Base-by-base conservation (phyloP, 2,888 invertebrate species). In the Platycheirus albimanus region DNA sequence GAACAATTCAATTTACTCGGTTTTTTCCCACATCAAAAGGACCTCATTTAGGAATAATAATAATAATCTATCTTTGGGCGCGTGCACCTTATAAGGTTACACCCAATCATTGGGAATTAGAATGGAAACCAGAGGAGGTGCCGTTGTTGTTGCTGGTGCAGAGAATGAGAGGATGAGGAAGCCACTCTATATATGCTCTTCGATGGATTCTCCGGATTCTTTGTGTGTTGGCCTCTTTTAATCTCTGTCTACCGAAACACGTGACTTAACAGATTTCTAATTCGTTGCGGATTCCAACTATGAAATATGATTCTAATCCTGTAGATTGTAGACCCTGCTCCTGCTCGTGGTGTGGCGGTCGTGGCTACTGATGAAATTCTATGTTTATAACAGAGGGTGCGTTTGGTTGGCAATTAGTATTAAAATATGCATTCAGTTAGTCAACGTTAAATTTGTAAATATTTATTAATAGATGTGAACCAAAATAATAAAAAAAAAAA, bases 61-160 rank as follows among this genome's bases (percentile, higher is more conserved):
- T 67, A 77, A 75, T 58, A 58, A 58, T 58, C 58, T 58, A 74
- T 80, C 88, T 87, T 88, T 89, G 88, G 89, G 86, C 90, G 90
- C 90, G 90, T 90, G 90, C 87, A 88, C 88, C 90, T 89, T 89
- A 90, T 90, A 90, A 89, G 89, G 90, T 90, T 90, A 90, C 90
- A 87, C 87, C 84, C 87, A 81, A 85, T 85, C 85, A 85, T 85
- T 85, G 79, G 78, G 80, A 75, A 78, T 78, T 78, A 64, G 78
- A 83, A 77, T 69, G 49, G 74, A 49, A 79, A 71, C 43, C 43
- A 47, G 51, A 58, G 41, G 41, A 56, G 36, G 38, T 2, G 7
- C 19, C 19, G n/a, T n/a, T n/a, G n/a, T n/a, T n/a, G n/a, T 13
- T 36, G 54, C 20, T 56, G 19, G 36, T 36, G 33, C n/a, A 4